Conservation (phyloP, 37 sponge, comb jelly and placozoan genomes). For the Agelas oroides region DNA sequence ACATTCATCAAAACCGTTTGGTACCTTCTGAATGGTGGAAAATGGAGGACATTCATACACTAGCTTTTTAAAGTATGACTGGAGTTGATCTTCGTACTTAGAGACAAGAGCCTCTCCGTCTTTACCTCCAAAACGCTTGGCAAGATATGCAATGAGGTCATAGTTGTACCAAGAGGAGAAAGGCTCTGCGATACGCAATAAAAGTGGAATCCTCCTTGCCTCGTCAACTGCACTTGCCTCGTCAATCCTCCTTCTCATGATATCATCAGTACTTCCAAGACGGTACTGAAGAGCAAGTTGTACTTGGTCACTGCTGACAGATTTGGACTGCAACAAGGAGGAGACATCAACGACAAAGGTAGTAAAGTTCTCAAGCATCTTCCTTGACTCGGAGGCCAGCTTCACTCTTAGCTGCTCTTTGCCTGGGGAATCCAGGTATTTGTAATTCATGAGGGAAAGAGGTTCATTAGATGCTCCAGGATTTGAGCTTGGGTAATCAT, state of each 20-base stretch:
- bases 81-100: not conserved
- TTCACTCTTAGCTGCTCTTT: not conserved
- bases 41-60: slow-evolving; percentile 31
- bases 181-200: not conserved
- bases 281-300: not conserved
- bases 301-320: not conserved
- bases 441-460: not conserved
- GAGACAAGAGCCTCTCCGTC: not conserved
- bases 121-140: not conserved
- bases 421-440: not conserved
- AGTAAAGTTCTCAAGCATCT: not conserved
- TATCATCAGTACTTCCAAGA: not conserved
- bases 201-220: not conserved
- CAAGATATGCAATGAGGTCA: not conserved
- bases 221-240: not conserved
- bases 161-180: slow-evolving; percentile 33
- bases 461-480: not conserved
- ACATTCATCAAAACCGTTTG: not conserved
- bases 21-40: not conserved
- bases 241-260: not conserved
- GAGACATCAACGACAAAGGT: not conserved
- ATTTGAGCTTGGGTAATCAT: no score
- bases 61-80: not conserved
- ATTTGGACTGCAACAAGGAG: not conserved
- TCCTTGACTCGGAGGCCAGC: slow-evolving; percentile 2